A percentile compares a stretch with the other conserved stretches of the same genome.
Conservation (phyloP, 2,113 vertebrate genomes). For the Brachyistius frenatus region DNA sequence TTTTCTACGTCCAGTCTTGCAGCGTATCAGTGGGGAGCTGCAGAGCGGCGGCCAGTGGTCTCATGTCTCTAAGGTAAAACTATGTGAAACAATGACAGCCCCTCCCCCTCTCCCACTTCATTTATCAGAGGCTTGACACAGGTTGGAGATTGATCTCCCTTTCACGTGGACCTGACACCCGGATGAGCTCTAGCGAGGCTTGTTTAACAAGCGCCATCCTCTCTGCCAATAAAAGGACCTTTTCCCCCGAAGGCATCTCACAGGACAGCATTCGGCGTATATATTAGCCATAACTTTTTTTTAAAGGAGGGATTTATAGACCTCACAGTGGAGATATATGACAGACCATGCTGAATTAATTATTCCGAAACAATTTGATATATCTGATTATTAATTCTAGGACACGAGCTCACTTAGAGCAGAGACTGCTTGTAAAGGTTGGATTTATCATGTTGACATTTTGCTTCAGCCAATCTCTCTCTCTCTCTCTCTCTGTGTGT, state of each 20-base stretch:
- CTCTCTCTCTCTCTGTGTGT: conserved; percentile 21
- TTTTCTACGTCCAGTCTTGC: not conserved
- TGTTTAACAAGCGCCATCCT: conserved; percentile 79
- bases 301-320: conserved; percentile 81
- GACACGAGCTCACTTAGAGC: conserved; percentile 72
- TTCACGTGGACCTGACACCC: conserved; percentile 58
- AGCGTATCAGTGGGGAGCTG: conserved; percentile 8
- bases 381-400: conserved; percentile 84
- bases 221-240: conserved; percentile 76
- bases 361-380: conserved; percentile 85
- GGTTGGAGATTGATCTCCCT: conserved; percentile 74
- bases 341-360: conserved; percentile 77
- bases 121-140: conserved; percentile 64
- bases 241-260: conserved; percentile 51
- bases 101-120: conserved; percentile 50
- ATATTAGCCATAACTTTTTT: conserved; percentile 77
- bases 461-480: conserved; percentile 70
- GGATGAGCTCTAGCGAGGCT: conserved; percentile 58
- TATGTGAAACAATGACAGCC: conserved; percentile 51
- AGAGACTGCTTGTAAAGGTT: conserved; percentile 84
- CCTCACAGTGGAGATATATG: conserved; percentile 73
- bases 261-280: conserved; percentile 53
- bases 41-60: conserved; percentile 12
- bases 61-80: conserved; percentile 50
- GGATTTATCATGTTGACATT: conserved; percentile 89